Percentiles rank a stretch among this genome's conserved stretches.
Conservation (phyloP, 1,140 invertebrate genomes). For the Harpegnathos saltator region DNA sequence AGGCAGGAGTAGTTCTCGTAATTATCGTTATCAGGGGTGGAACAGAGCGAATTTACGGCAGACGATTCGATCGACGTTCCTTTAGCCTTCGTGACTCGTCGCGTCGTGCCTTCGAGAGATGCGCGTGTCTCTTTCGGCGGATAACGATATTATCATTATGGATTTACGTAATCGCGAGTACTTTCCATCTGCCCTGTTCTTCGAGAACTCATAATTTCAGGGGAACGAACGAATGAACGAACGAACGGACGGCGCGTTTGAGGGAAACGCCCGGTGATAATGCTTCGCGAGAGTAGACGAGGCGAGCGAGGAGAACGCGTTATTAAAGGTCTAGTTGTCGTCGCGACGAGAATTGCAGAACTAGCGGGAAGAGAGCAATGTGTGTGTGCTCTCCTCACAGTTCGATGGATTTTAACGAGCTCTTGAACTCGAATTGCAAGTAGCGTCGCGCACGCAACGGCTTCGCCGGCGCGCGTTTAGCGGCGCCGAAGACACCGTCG, state of each 20-base stretch:
- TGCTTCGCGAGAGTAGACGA: neutral
- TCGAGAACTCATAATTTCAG: too few species aligned
- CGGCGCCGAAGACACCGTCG: constrained; percentile 25
- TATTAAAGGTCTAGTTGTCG: neutral
- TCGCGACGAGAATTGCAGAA: constrained; percentile 21
- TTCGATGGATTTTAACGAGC: constrained; percentile 58
- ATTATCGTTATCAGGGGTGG: neutral
- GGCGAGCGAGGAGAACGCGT: neutral
- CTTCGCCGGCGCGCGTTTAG: constrained; percentile 28
- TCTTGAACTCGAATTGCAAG: constrained; percentile 45
- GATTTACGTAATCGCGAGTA: too few species aligned
- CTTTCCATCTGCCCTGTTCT: too few species aligned
- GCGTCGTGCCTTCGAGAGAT: too few species aligned
- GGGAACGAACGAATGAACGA: too few species aligned
- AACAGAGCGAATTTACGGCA: neutral
- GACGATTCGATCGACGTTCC: neutral
- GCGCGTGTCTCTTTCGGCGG: too few species aligned
- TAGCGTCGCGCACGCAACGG: constrained; percentile 23
- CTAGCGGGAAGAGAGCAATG: constrained; percentile 18
- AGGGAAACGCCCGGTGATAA: neutral
- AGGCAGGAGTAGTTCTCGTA: too few species aligned
- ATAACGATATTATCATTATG: too few species aligned
- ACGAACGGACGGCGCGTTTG: too few species aligned
- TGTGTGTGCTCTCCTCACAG: constrained; percentile 47
- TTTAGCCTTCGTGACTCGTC: neutral